Evolutionary conservation across 1,140 invertebrate species (phyloP).

Genomic region (Antheraea mylitta): DNA sequence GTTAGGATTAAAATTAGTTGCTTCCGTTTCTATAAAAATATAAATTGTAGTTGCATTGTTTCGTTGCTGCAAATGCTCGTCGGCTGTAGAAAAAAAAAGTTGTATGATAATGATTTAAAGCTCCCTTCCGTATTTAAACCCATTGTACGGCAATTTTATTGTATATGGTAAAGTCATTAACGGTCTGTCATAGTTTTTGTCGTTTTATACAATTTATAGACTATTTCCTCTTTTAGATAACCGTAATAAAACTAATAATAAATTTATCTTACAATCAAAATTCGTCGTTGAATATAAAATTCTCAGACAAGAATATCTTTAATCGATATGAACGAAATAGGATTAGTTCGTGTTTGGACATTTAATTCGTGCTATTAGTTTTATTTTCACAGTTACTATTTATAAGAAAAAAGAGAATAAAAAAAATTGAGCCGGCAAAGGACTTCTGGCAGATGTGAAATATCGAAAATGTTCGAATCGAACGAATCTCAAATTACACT

Average conservation of each 20-base stretch:
- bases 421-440: too few relatives aligned
- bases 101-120: slow-evolving; percentile 11
- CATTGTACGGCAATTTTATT: neutral
- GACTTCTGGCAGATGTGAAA: too few relatives aligned
- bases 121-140: neutral
- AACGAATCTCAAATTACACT: too few relatives aligned
- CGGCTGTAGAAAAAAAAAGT: slow-evolving; percentile 34
- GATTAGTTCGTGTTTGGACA: neutral
- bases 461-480: too few relatives aligned
- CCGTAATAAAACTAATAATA: neutral
- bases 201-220: slow-evolving; percentile 5
- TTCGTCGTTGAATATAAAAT: neutral
- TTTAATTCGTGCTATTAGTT: too few relatives aligned
- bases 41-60: slow-evolving; percentile 32
- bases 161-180: slow-evolving; percentile 2
- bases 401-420: neutral
- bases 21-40: slow-evolving; percentile 35
- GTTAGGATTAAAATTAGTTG: slow-evolving; percentile 32
- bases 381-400: slow-evolving; percentile 6
- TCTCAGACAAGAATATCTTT: neutral
- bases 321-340: neutral
- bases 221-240: slow-evolving; percentile 7
- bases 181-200: slow-evolving; percentile 10
- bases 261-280: neutral
- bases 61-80: slow-evolving; percentile 24